Base-by-base conservation (phyloP, 1,140 invertebrate species). In the Penaeus japonicus region DNA sequence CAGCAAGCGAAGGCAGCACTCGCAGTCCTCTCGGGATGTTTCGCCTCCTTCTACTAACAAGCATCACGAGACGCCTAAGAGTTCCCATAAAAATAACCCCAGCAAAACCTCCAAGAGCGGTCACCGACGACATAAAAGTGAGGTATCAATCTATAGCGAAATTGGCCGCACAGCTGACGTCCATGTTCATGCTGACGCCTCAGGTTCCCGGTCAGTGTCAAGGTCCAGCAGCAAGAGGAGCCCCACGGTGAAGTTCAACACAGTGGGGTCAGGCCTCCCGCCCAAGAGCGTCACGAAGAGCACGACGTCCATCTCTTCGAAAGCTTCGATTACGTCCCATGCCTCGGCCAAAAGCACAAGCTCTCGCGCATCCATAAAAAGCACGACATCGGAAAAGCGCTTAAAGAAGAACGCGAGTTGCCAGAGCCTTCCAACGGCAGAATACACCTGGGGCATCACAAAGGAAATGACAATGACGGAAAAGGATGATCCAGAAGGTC, bases 391-490 rank as follows among this genome's bases (percentile, higher is more conserved):
- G 20, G 85, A 78, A 55, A 90, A 90, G 30, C 85, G 80, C 39
- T 47, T 90, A 17, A 89, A 89, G 55, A 89, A 89, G 59, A 90
- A 90, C 62, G 84, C 90, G 35, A 89, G 90, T 78, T 89, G 86
- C 57, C 90, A 90, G 77, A 90, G 90, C 47, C 88, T 90, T 10
- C 90, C 90, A 20, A 89, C 88, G 55, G 80, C 85, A 24, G 89
- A 90, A 32, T 90, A 90, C 65, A 57, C 80, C 32, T 90, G 90
- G 90, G 84, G 85, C 18, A 89, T 85, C n/a, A 87, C 88, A 2
- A 81, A 54, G 39, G 90, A 90, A 57, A 84, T 87, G 85, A 89
- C 89, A 12, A 90, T 89, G 83, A 85, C 89, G 18, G 27, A 88
- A 35, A 73, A 86, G 32, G 81, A 89, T 53, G 81, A 89, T 24